Percentiles rank a stretch among this genome's conserved stretches.
Conservation (phyloP, 2,888 invertebrate species). For the Caenorhabditis becei region DNA sequence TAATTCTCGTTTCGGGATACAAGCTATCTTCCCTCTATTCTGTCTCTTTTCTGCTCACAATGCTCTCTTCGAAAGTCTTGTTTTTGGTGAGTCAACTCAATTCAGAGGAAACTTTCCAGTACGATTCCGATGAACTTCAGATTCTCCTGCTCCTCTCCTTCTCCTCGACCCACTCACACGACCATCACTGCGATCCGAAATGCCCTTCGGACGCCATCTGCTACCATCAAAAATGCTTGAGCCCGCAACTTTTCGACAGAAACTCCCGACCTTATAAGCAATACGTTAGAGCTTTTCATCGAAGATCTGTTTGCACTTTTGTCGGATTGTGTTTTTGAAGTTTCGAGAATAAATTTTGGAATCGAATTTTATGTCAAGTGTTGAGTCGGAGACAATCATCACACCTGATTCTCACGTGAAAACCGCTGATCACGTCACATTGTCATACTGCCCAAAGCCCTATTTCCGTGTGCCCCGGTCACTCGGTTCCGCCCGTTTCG, state of each 20-base stretch:
- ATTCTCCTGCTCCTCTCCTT: not conserved
- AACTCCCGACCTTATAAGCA: not conserved
- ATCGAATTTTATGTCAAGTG: not conserved
- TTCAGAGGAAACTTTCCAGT: too few relatives aligned
- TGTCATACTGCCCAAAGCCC: too few relatives aligned
- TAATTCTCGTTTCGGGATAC: too few relatives aligned
- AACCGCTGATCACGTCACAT: too few relatives aligned
- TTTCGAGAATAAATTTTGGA: too few relatives aligned
- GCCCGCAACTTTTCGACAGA: not conserved
- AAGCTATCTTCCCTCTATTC: not conserved
- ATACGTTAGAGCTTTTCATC: not conserved
- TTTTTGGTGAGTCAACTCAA: not conserved
- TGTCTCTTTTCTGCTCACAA: not conserved
- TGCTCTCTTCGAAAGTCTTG: constrained; percentile 5
- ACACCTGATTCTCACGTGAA: too few relatives aligned
- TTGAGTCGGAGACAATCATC: too few relatives aligned
- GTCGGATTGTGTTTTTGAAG: not conserved
- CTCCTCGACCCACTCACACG: not conserved
- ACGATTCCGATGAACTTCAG: not conserved
- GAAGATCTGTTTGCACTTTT: not conserved
- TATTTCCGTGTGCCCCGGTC: not conserved
- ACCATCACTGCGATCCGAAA: not conserved
- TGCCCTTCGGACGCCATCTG: not conserved
- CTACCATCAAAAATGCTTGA: not conserved
- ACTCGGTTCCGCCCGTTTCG: not conserved